A percentile compares a stretch with the other conserved stretches of the same genome.
Conservation (phyloP, 2,113 vertebrate species). For the Gasterosteus aculeatus region DNA sequence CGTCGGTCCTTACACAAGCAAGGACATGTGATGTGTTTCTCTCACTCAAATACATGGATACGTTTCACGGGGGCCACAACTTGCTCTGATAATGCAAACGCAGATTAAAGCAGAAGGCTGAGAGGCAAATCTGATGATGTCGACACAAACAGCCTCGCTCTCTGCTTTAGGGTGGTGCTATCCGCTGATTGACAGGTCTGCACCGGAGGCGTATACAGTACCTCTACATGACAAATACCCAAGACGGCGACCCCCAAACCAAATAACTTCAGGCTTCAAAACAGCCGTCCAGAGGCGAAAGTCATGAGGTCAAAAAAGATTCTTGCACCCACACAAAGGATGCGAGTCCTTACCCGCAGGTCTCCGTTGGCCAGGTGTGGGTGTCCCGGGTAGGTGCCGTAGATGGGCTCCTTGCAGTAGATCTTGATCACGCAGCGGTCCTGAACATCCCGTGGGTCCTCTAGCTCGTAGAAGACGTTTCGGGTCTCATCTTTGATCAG, state of each 20-base stretch:
- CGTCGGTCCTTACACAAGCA: not conserved
- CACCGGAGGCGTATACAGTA: too few relatives aligned
- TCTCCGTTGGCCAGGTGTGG: constrained; percentile 94
- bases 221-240: too few relatives aligned
- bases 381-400: constrained; percentile 88
- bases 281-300: too few relatives aligned
- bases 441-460: constrained; percentile 95
- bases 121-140: not conserved
- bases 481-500: constrained; percentile 97
- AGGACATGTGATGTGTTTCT: not conserved
- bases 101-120: too few relatives aligned
- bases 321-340: not conserved
- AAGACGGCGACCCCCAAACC: too few relatives aligned
- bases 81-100: too few relatives aligned
- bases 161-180: too few relatives aligned
- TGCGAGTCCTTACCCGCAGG: constrained; percentile 86
- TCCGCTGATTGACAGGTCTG: too few relatives aligned
- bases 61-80: too few relatives aligned
- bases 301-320: not conserved
- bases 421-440: constrained; percentile 98
- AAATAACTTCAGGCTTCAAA: too few relatives aligned
- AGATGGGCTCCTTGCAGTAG: constrained; percentile 94
- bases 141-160: too few relatives aligned
- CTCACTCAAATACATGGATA: not conserved
- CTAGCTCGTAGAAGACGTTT: constrained; percentile 97